Evolutionary conservation across 2,888 invertebrate species (phyloP).

Genomic region (Litoditis marina): DNA sequence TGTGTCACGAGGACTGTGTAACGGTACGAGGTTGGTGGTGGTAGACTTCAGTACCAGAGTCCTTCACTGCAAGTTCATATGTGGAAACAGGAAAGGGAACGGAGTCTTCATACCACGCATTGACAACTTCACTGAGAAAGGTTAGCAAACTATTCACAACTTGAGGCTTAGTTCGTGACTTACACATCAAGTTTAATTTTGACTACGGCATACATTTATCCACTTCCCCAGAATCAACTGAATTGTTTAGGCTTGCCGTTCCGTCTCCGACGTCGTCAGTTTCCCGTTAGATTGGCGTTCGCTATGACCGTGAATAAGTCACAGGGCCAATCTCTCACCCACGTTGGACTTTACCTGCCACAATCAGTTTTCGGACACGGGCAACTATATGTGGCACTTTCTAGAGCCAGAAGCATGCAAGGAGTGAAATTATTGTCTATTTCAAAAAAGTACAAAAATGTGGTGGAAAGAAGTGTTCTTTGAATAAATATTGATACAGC

Average conservation of each 20-base stretch:
- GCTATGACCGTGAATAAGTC: slow-evolving; percentile 59
- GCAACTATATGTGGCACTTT: slow-evolving; percentile 53
- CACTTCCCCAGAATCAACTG: no score
- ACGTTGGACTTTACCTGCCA: slow-evolving; percentile 30
- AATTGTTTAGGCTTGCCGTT: slow-evolving; percentile 1
- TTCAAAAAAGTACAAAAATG: no score
- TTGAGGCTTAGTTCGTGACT: no score
- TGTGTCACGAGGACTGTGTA: not conserved
- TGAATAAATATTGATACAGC: no score
- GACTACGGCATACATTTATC: no score
- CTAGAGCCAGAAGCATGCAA: slow-evolving; percentile 4
- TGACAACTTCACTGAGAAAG: no score
- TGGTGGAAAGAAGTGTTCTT: no score
- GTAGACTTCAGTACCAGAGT: not conserved
- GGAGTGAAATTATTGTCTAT: slow-evolving; percentile 2
- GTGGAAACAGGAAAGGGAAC: slow-evolving; percentile 3
- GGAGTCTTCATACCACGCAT: slow-evolving; percentile 3
- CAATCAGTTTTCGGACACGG: slow-evolving; percentile 48
- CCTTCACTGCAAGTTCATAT: slow-evolving; percentile 1
- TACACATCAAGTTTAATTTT: no score
- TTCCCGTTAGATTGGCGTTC: slow-evolving; percentile 38
- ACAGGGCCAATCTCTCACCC: slow-evolving; percentile 52
- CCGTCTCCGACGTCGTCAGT: slow-evolving; percentile 2
- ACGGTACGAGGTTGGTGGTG: slow-evolving; percentile 2
- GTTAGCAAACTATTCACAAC: no score